phyloP scores from a whole-genome alignment of 2,113 vertebrate genomes.

The Tichodroma muraria region DNA sequence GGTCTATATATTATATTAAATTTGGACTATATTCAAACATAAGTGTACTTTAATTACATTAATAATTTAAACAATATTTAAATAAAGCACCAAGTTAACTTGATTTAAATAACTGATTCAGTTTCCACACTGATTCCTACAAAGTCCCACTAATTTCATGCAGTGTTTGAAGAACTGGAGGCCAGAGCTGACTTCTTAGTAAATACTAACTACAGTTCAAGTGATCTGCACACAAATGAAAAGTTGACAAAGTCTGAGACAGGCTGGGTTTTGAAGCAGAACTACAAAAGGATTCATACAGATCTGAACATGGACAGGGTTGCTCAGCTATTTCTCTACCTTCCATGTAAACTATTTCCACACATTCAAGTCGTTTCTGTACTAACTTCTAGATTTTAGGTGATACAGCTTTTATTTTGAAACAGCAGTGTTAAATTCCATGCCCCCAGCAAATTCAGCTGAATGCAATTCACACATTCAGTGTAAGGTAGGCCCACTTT shows the following conservation, averaged over 20 bases:
- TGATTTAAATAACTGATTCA: neutral
- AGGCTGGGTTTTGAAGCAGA: neutral
- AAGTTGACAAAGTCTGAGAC: neutral
- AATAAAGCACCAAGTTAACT: neutral
- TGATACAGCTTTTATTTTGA: neutral
- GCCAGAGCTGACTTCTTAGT: neutral
- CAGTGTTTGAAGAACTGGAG: neutral
- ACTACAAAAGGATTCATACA: neutral
- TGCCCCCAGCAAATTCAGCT: neutral
- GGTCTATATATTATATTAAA: neutral
- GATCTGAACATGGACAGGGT: neutral
- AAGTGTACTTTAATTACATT: neutral
- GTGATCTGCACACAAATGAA: neutral
- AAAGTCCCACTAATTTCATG: neutral
- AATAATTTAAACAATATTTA: conserved; percentile 11
- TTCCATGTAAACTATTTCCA: neutral
- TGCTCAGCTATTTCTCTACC: neutral
- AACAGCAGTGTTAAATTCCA: neutral
- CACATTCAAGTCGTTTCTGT: neutral
- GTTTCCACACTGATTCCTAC: neutral
- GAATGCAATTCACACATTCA: neutral
- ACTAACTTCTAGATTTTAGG: neutral
- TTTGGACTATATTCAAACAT: neutral
- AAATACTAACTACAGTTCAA: neutral
- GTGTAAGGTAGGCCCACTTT: neutral